Percentiles rank a stretch among this genome's conserved stretches.
Conservation (phyloP, 2,113 vertebrate species). For the Motacilla tschutschensis region DNA sequence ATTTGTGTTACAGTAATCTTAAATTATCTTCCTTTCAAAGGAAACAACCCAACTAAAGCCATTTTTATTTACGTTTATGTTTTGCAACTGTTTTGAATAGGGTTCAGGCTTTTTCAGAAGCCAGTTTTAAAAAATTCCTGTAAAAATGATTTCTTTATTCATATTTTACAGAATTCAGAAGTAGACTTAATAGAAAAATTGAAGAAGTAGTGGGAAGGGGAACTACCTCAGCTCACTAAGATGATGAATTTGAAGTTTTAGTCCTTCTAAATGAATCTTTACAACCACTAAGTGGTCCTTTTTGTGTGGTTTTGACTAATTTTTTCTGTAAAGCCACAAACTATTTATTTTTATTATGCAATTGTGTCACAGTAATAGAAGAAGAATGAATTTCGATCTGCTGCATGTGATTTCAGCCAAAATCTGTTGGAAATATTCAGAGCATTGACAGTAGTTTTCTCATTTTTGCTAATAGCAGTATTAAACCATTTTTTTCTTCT, state of each 20-base stretch:
- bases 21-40: neutral
- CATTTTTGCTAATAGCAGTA: neutral
- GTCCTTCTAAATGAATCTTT: slow-evolving; percentile 6
- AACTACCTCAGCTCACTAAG: neutral
- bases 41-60: neutral
- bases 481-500: slow-evolving; percentile 1
- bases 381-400: neutral
- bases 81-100: neutral
- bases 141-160: neutral
- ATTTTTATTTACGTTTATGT: neutral
- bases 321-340: slow-evolving; percentile 1
- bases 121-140: neutral
- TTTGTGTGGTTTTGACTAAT: slow-evolving; percentile 30
- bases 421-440: neutral
- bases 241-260: neutral
- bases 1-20: neutral
- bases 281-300: neutral
- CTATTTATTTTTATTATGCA: slow-evolving; percentile 2
- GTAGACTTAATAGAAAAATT: neutral
- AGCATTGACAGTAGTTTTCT: neutral
- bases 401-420: neutral
- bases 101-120: neutral
- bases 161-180: slow-evolving; percentile 3
- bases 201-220: neutral
- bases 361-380: neutral